Base-by-base conservation (phyloP, 2,888 invertebrate genomes). In the Acronicta alni region DNA sequence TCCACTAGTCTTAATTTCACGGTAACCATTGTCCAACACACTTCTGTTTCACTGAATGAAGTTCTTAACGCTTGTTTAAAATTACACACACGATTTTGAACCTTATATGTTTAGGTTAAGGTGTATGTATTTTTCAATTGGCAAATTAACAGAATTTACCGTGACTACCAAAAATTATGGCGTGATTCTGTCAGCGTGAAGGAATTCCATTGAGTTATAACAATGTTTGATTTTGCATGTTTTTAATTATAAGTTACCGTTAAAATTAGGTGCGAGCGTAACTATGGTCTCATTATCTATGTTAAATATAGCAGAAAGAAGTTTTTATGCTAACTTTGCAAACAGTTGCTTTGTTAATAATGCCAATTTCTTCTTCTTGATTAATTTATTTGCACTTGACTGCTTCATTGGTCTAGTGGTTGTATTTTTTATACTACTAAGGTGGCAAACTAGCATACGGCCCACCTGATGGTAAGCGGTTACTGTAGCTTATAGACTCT, bases 1-100 rank as follows among this genome's bases (percentile, higher is more conserved):
- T 86, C 80, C 83, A 83, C 85, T 84, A 83, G 82, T 80, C 81
- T 77, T 74, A 81, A 89, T 89, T 89, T 89, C 86, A 90, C 85
- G 86, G 81, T 74, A 41, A 74, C 82, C 82, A 82, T 89, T 88
- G 88, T 88, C 72, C 75, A 73, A 54, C 74, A 75, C 81, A 88
- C 88, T 87, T 79, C 86, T 81, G 87, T 86, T 86, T 86, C 84
- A 83, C 73, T 85, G 78, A 84, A 86, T 84, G 81, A 81, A 83
- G 57, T 60, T 69, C 63, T 70, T 64, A 67, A 75, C 61, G 75
- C 67, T 68, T 71, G 45, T 47, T 30, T 20, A 17, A 49, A 30
- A 61, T 68, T 60, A 47, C 41, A 42, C 42, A 65, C 26, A 20
- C 57, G 14, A 84, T 70, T 80, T 60, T 75, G 10, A 54, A 69